Evolutionary conservation across 2,888 invertebrate species (phyloP).

Genomic region (Lochmaea crataegi): DNA sequence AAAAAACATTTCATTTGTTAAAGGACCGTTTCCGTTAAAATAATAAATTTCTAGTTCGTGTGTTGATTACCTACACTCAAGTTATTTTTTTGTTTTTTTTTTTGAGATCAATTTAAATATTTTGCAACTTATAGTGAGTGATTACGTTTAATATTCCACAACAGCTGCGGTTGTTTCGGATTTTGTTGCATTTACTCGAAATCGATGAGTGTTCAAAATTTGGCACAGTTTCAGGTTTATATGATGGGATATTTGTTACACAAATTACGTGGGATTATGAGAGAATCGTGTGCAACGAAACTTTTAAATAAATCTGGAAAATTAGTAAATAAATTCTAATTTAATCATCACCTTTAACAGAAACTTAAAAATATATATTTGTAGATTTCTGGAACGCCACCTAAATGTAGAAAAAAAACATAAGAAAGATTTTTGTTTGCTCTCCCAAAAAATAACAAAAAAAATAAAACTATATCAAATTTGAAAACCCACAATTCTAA

Average conservation of each 20-base stretch:
- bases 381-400: too few species aligned
- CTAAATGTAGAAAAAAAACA: too few species aligned
- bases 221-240: conserved; percentile 27
- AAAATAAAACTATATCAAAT: too few species aligned
- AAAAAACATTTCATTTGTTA: too few species aligned
- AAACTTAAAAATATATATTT: not conserved
- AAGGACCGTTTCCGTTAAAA: too few species aligned
- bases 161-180: not conserved
- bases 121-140: too few species aligned
- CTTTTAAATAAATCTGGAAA: conserved; percentile 28
- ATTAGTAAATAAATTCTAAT: not conserved
- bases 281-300: conserved; percentile 32
- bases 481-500: too few species aligned
- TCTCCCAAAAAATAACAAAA: too few species aligned
- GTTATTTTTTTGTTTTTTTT: not conserved
- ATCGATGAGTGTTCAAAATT: conserved; percentile 27
- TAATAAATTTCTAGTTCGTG: too few species aligned
- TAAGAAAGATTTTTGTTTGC: too few species aligned
- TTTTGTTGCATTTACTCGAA: conserved; percentile 21
- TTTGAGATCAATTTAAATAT: not conserved
- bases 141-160: too few species aligned
- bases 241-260: conserved; percentile 19
- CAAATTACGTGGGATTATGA: conserved; percentile 27
- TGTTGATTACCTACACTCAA: too few species aligned
- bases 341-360: not conserved